Evolutionary conservation across 2,113 vertebrate genomes (phyloP).

Genomic region (Carassius carassius): DNA sequence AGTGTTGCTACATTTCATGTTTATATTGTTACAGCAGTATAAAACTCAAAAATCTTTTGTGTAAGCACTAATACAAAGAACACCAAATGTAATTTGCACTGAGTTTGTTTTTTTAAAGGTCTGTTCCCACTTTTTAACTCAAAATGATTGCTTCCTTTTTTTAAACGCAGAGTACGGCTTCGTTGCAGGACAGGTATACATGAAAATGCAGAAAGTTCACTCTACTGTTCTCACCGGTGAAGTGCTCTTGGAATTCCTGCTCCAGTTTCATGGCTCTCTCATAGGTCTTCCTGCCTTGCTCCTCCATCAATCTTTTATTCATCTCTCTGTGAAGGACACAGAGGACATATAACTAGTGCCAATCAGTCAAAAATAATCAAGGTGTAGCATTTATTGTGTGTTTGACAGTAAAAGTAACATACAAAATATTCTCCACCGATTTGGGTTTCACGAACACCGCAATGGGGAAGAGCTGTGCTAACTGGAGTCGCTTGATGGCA

Average conservation of each 20-base stretch:
- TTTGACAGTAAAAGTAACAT: slow-evolving; percentile 65
- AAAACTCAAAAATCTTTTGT: not conserved
- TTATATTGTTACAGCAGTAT: not conserved
- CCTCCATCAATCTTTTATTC: slow-evolving; percentile 93
- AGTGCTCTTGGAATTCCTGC: slow-evolving; percentile 95
- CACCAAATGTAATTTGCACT: not conserved
- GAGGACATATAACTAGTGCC: not conserved
- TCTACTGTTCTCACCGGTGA: slow-evolving; percentile 81
- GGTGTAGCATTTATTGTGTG: not conserved
- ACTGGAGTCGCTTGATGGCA: slow-evolving; percentile 95
- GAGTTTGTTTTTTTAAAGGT: not conserved
- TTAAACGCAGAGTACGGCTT: not conserved
- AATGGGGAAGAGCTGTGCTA: slow-evolving; percentile 90
- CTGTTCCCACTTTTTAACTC: not conserved
- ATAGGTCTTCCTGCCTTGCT: slow-evolving; percentile 92
- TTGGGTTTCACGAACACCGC: slow-evolving; percentile 94
- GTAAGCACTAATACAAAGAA: not conserved
- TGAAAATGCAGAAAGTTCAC: not conserved
- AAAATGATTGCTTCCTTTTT: not conserved
- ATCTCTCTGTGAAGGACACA: slow-evolving; percentile 83
- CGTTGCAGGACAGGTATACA: too few relatives aligned
- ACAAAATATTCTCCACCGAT: slow-evolving; percentile 95
- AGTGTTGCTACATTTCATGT: not conserved
- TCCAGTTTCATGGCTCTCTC: slow-evolving; percentile 94
- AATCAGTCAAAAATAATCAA: not conserved